These are phyloP conservation scores for Rhegmatorhina hoffmannsi DNA, from an alignment of 2,113 vertebrate species.

Conservation along the genomic window DNA sequence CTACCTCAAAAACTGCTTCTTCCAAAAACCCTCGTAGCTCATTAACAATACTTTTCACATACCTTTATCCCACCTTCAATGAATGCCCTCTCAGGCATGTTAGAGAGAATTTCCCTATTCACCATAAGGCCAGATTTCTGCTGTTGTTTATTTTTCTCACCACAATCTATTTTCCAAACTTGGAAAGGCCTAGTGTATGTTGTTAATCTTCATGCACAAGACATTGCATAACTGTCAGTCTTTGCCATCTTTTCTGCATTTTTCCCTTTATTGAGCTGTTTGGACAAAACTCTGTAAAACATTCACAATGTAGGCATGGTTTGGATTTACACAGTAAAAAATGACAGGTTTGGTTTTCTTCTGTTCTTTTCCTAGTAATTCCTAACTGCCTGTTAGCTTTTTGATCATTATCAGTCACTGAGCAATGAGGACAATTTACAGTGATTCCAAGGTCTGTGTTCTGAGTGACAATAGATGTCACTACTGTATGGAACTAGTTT, in stretches of 20 bases:
- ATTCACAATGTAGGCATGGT: background rate
- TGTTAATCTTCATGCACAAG: background rate
- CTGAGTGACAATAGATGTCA: background rate
- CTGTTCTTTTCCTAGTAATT: background rate
- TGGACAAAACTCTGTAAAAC: background rate
- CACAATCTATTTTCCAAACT: background rate
- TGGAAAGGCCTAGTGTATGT: background rate
- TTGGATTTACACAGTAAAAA: background rate
- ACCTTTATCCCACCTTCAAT: background rate
- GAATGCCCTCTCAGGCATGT: background rate
- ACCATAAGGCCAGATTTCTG: background rate
- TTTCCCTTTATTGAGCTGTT: background rate
- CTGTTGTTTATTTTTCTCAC: background rate
- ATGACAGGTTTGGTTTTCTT: background rate
- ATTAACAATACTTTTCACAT: background rate
- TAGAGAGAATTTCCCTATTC: background rate
- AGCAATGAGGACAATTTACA: background rate
- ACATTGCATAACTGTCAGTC: background rate
- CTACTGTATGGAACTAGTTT: background rate
- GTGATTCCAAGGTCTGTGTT: background rate
- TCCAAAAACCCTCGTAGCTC: background rate
- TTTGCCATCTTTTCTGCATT: background rate
- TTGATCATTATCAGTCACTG: background rate
- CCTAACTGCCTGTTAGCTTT: background rate
- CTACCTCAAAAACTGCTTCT: background rate